phyloP scores from a whole-genome alignment of 2,888 invertebrate genomes.

The Mesoligia furuncula region DNA sequence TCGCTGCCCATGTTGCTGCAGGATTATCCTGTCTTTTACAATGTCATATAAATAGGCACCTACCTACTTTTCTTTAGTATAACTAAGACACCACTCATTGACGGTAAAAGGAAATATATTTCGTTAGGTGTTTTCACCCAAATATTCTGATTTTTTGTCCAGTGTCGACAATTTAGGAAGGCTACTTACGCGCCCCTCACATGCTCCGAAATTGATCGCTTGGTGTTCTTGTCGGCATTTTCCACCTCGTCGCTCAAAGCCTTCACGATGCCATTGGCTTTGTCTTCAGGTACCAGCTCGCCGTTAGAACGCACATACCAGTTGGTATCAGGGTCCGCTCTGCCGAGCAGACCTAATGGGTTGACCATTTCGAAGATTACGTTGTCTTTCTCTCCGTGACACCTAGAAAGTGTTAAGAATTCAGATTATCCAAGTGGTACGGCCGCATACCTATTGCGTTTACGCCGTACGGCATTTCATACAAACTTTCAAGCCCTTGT shows the following conservation, averaged over 20 bases:
- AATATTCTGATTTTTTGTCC: not conserved
- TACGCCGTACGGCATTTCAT: no score
- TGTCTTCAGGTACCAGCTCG: constrained; percentile 72
- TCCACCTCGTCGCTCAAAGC: constrained; percentile 74
- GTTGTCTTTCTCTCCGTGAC: constrained; percentile 93
- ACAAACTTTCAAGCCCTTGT: no score
- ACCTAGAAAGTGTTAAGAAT: constrained; percentile 77
- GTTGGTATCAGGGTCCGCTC: constrained; percentile 75
- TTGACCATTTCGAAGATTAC: constrained; percentile 90
- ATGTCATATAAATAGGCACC: no score
- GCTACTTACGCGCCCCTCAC: constrained; percentile 75
- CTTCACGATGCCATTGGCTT: constrained; percentile 70
- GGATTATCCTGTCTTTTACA: no score
- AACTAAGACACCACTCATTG: no score
- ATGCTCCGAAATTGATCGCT: constrained; percentile 76
- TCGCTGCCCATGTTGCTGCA: no score
- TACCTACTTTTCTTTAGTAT: no score
- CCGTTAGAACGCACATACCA: constrained; percentile 82
- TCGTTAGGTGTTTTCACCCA: not conserved
- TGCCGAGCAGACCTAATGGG: constrained; percentile 81
- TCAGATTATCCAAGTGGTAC: not conserved
- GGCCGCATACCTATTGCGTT: no score
- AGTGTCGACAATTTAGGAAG: not conserved
- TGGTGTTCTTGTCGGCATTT: constrained; percentile 77
- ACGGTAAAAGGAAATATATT: no score